Base-by-base conservation (phyloP, 2,888 invertebrate genomes). In the Carterocephalus palaemon region DNA sequence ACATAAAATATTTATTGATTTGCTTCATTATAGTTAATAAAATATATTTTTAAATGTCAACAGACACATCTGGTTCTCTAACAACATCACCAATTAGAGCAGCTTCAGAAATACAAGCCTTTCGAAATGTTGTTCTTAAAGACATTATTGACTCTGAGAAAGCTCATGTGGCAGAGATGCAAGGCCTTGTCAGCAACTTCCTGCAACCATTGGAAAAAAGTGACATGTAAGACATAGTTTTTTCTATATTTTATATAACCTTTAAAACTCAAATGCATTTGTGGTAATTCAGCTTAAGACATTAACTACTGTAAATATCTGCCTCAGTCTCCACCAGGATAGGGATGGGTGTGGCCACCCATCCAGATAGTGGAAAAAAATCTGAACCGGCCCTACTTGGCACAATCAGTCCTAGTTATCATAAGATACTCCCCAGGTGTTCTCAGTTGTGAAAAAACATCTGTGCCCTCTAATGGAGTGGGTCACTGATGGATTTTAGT, bases 71-170 rank as follows among this genome's bases (percentile, higher is more conserved):
- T 29, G 88, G 88, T 42, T 87, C 89, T n/a, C 73, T 90, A 4
- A 83, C 90, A 19, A 89, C 92, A 63, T 90, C 91, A 41, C 89
- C 92, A 24, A 89, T 90, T 53, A 75, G 90, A 57, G 89, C 90
- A 49, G 90, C 90, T 15, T 92, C 92, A 59, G 92, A 92, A 69
- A 90, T 89, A 56, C 93, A 93, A 69, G 92, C 93, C 48, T 95
- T 95, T 77, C 89, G 94, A 60, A 92, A 92, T 74, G 92, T 96
- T 53, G 96, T 97, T 28, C 88, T 97, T 24, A 93, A 93, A 74
- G 96, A 97, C 81, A 89, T 98, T 40, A 91, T 97, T 53, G 97
- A 98, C 70, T 96, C 97, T 3, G 98, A 98, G 80, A 92, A 91
- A 63, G 93, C 94, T 0, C 95, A 97, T 88, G 94, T 97, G 15